Evolutionary conservation across 1,140 invertebrate genomes (phyloP), one percentile per base, ranked within the genome.

Genomic region (Andricus grossulariae): DNA sequence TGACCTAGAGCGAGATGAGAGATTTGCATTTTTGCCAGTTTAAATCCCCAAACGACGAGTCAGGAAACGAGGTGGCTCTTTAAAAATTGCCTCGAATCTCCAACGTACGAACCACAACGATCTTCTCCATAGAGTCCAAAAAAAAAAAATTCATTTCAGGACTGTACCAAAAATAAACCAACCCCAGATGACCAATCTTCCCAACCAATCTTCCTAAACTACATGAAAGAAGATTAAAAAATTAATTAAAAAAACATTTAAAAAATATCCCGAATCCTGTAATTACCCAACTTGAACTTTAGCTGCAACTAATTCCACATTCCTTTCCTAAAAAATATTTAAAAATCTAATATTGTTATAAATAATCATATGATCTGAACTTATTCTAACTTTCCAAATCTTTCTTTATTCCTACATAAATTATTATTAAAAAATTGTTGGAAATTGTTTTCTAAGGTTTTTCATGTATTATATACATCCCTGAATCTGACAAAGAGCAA

Each of bases 41-140:
- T 81, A 85, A 88, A 87, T 86, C 82, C 71, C 78, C 25, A 66
- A 66, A 66, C 60, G 21, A 78, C 80, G 80, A 82, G 79, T 82
- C 81, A 88, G 83, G 83, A 83, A 85, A 83, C 76, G 77, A 74
- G 78, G 70, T 81, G 81, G 83, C 85, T 80, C 82, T 87, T 89
- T 87, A 86, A 89, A 89, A 82, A 83, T 76, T 80, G 70, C 70
- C 57, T 51, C 81, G 71, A 75, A 75, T 60, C 74, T 74, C 76
- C 76, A 88, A 86, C 85, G 85, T 83, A 87, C 80, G n/a, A 7
- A 57, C 49, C 11, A 39, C 19, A 25, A 71, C 10, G 79, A 60
- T 25, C 66, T 79, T 32, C 52, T n/a, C 18, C 39, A 45, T 45
- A 45, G 39, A 45, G 39, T 49, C 71, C 0, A 49, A 50, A 72